Evolutionary conservation across 2,113 vertebrate species (phyloP).

Genomic region (Manacus vitellinus): DNA sequence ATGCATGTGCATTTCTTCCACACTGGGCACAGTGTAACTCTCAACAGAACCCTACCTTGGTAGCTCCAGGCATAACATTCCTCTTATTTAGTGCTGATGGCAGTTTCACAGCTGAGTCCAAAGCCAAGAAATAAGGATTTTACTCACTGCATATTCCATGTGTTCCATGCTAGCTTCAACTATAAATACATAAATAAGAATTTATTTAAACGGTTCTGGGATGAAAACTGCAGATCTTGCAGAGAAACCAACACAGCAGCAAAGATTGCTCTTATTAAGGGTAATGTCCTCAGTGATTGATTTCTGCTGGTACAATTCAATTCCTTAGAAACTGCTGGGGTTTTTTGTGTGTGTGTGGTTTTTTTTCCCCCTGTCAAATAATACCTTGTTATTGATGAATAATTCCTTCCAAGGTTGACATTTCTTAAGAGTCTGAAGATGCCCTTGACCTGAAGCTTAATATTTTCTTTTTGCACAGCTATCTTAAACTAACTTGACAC

Average conservation of each 20-base stretch:
- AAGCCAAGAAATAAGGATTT: not conserved
- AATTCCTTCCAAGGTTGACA: not conserved
- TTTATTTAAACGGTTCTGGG: not conserved
- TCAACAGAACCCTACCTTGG: not conserved
- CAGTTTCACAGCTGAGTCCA: not conserved
- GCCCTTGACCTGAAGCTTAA: not conserved
- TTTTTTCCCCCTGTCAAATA: not conserved
- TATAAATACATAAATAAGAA: not conserved
- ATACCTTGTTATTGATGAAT: not conserved
- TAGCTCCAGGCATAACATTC: not conserved
- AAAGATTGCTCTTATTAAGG: not conserved
- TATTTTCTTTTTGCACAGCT: not conserved
- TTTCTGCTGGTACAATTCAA: not conserved
- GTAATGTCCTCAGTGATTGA: not conserved
- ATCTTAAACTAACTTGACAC: not conserved
- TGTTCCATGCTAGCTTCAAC: not conserved
- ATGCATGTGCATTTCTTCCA: not conserved
- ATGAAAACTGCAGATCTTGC: not conserved
- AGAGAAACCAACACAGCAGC: not conserved
- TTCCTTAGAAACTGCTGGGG: not conserved
- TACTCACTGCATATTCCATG: not conserved
- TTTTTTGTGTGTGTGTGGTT: rapidly evolving
- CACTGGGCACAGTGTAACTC: not conserved
- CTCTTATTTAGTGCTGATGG: not conserved
- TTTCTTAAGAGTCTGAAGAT: not conserved